Evolutionary conservation across 2,113 vertebrate species (phyloP).

Genomic region (Nycticorax nycticorax): DNA sequence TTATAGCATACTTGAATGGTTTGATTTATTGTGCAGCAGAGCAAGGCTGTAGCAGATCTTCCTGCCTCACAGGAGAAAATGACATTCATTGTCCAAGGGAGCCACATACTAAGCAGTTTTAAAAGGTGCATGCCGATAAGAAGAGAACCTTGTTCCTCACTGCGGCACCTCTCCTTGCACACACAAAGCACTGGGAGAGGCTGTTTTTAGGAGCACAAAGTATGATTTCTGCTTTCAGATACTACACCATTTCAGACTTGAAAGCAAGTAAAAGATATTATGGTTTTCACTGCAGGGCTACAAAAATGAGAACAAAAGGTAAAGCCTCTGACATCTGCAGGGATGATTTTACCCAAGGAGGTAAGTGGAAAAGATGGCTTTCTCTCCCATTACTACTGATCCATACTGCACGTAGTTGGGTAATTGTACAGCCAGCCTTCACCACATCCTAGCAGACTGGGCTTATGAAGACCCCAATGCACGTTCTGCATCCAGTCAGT

Average conservation of each 20-base stretch:
- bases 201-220: background rate
- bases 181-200: background rate
- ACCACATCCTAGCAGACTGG: background rate
- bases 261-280: background rate
- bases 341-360: background rate
- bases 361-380: background rate
- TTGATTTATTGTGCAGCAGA: constrained; percentile 73
- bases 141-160: background rate
- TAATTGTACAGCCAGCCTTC: background rate
- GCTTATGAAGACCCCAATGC: background rate
- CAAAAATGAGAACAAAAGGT: background rate
- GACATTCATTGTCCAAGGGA: constrained; percentile 29
- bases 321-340: background rate
- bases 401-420: background rate
- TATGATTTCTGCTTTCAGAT: background rate
- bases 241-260: background rate
- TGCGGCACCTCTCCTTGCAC: background rate
- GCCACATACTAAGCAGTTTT: constrained; percentile 28
- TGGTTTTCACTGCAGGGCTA: background rate
- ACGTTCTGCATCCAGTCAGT: background rate
- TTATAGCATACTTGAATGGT: constrained; percentile 48
- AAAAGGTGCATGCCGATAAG: constrained; percentile 18
- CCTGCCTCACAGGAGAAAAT: constrained; percentile 48
- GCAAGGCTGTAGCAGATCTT: constrained; percentile 57
- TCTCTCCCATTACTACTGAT: background rate